Evolutionary conservation across 1,140 invertebrate genomes (phyloP).

Genomic region (Musca domestica): DNA sequence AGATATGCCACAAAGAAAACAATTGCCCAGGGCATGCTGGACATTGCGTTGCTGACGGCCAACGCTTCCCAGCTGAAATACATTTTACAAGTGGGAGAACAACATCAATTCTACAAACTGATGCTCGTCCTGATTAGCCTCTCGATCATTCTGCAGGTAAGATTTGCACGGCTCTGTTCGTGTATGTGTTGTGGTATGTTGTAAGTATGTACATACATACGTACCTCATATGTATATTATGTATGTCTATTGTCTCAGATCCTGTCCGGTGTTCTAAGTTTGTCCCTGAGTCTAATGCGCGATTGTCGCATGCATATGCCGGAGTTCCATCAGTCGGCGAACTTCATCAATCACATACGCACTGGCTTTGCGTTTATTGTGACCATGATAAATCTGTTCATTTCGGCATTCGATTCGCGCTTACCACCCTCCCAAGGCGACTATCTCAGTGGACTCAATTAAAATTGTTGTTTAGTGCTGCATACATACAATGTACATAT

Average conservation of each 20-base stretch:
- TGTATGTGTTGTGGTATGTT: not conserved
- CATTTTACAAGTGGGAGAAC: conserved; percentile 75
- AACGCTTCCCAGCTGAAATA: conserved; percentile 89
- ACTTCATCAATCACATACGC: conserved; percentile 69
- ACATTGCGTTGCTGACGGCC: conserved; percentile 75
- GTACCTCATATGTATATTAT: not conserved
- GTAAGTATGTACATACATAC: not conserved
- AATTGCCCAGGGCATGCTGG: conserved; percentile 78
- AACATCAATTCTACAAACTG: conserved; percentile 79
- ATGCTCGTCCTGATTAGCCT: conserved; percentile 77
- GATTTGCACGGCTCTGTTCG: not conserved
- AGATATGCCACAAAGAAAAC: conserved; percentile 86
- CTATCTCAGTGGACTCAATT: conserved; percentile 6
- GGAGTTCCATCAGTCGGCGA: conserved; percentile 66
- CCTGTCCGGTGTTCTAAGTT: conserved; percentile 64
- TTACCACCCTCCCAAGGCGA: conserved; percentile 41
- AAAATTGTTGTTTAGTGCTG: not conserved
- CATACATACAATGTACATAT: too few species aligned
- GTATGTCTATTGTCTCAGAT: conserved; percentile 46
- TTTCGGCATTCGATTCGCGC: conserved; percentile 70
- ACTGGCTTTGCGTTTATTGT: conserved; percentile 70
- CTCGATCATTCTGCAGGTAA: conserved; percentile 86
- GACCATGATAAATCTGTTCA: conserved; percentile 73
- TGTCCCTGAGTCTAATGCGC: conserved; percentile 69
- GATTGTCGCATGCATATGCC: conserved; percentile 72